phyloP scores from a whole-genome alignment of 1,140 invertebrate species.

The Aradophagus sp. region DNA sequence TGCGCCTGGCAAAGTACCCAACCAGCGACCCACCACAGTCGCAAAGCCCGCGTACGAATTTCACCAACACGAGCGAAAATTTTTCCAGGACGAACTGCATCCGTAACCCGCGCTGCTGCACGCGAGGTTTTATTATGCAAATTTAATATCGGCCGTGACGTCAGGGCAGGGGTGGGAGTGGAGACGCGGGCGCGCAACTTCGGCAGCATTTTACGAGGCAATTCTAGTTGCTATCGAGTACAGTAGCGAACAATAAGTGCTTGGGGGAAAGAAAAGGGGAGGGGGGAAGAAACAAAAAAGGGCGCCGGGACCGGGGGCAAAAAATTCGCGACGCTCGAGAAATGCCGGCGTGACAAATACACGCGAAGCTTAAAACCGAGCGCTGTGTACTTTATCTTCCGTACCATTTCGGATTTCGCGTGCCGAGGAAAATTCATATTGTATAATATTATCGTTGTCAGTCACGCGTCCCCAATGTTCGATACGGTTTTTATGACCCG shows the following conservation, averaged over 20 bases:
- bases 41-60: conserved; percentile 31
- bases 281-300: conserved; percentile 1
- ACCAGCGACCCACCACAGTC: conserved; percentile 11
- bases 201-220: conserved; percentile 28
- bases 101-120: conserved; percentile 46
- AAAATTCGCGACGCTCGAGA: conserved; percentile 64
- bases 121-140: conserved; percentile 69
- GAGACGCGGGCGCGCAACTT: conserved; percentile 22
- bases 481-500: conserved; percentile 12
- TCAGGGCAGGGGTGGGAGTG: conserved; percentile 22
- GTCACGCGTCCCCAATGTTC: conserved; percentile 39
- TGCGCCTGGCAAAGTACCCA: conserved; percentile 3
- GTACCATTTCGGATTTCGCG: conserved; percentile 10
- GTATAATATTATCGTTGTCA: conserved; percentile 49
- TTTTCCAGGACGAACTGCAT: conserved; percentile 36
- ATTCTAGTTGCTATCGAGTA: conserved; percentile 27
- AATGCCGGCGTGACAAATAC: conserved; percentile 62
- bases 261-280: too few relatives aligned
- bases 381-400: too few relatives aligned
- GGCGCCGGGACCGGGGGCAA: not conserved
- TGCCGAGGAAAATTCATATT: conserved; percentile 18
- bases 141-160: conserved; percentile 63
- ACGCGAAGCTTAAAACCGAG: conserved; percentile 1
- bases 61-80: conserved; percentile 16
- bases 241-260: too few relatives aligned